Evolutionary conservation across 2,113 vertebrate species (phyloP).

Genomic region (Gavialis gangeticus): DNA sequence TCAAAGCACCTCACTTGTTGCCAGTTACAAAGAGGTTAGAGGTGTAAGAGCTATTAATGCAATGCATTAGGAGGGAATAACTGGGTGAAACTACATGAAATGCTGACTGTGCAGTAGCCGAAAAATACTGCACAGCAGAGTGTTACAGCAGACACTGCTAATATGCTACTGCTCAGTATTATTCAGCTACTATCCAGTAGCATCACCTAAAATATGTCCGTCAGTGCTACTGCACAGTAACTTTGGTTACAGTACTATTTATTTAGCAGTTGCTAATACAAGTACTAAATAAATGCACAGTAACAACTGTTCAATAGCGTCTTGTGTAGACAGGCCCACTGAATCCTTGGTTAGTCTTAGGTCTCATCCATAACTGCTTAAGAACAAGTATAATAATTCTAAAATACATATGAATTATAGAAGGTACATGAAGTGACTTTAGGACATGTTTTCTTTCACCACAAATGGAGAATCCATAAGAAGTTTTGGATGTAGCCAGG

Average conservation of each 20-base stretch:
- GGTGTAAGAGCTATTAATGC: slow-evolving; percentile 58
- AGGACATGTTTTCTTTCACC: slow-evolving; percentile 12
- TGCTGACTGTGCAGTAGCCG: too few species aligned
- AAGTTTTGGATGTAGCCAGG: background rate
- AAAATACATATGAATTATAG: slow-evolving; percentile 16
- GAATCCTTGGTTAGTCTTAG: slow-evolving; percentile 16
- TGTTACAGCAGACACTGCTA: too few species aligned
- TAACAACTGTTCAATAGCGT: too few species aligned
- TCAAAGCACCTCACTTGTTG: slow-evolving; percentile 45
- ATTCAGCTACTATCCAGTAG: too few species aligned
- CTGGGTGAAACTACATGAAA: background rate
- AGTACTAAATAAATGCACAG: too few species aligned
- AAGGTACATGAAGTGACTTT: slow-evolving; percentile 3
- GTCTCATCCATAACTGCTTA: slow-evolving; percentile 47
- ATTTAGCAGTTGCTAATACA: too few species aligned
- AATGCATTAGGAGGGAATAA: slow-evolving; percentile 63
- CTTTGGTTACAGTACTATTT: too few species aligned
- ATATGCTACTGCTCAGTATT: too few species aligned
- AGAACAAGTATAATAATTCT: slow-evolving; percentile 44
- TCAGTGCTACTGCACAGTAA: too few species aligned
- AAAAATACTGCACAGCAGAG: too few species aligned
- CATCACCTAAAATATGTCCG: too few species aligned
- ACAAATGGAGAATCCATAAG: background rate
- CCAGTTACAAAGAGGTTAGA: slow-evolving; percentile 62
- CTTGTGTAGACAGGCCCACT: too few species aligned